Base-by-base conservation (phyloP, 2,797 vertebrate genomes). In the Threskiornis aethiopicus region DNA sequence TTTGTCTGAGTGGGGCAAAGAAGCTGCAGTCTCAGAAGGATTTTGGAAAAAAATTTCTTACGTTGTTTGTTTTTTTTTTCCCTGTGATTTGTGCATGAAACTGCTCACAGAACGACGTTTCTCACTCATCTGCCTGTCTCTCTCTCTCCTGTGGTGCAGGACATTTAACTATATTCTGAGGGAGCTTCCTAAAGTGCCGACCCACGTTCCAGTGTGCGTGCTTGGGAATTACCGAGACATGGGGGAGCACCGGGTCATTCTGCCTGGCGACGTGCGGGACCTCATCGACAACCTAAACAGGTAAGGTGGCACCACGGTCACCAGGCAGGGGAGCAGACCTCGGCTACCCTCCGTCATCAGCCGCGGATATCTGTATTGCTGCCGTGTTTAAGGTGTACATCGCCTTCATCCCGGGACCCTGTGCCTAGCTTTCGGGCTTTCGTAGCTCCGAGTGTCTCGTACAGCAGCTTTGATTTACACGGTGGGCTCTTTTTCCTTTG, bases 181-280 rank as follows among this genome's bases (percentile, higher is more conserved):
- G 61, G 99, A 99, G 96, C 98, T 99, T 52, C 99, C 99, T 46
- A 99, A 99, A 97, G 99, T 99, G 52, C 99, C 99, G 2, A 99
- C 98, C 69, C 99, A 99, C 3, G 99, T 99, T 47, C 99, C 99
- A 0, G 99, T 99, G 93, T 99, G 99, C 4, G 99, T 99, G 90
- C 98, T 99, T 80, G 99, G 99, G 44, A 99, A 99, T 97, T 99
- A 99, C 97, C 98, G 99, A 4, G 99, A 99, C 98, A 99, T 99
- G 99, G 99, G 99, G 3, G 99, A 99, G 93, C 99, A 99, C 93
- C 98, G 99, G 0, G 99, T 99, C 90, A 98, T 99, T 88, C 98
- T 99, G 66, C 99, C 99, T 0, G 98, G 99, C 0, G 99, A 99
- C 1, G 99, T 99, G 88, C 98, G 99, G 37, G 98, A 99, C 81